A percentile compares a stretch with the other conserved stretches of the same genome.
Evolutionary conservation across 1,140 invertebrate species (phyloP).

Genomic region (Bactericera cockerelli): DNA sequence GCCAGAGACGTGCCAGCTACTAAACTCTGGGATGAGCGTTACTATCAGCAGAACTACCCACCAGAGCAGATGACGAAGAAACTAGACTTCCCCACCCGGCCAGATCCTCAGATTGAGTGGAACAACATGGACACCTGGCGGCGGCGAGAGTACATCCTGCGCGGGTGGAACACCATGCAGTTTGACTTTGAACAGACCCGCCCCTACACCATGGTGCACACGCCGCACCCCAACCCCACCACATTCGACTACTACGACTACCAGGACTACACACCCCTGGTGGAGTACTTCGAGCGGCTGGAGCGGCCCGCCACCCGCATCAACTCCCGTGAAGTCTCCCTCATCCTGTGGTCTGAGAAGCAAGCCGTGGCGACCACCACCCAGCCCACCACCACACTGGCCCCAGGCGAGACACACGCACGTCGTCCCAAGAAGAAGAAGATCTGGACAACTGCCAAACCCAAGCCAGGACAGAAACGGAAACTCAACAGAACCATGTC

Average conservation of each 20-base stretch:
- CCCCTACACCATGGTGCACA: not conserved
- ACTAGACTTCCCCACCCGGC: not conserved
- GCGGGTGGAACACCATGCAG: not conserved
- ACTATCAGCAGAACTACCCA: constrained; percentile 1
- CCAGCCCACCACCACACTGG: not conserved
- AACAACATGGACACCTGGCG: not conserved
- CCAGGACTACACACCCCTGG: not conserved
- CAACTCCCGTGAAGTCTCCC: not conserved
- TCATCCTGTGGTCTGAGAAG: not conserved
- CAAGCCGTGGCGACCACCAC: not conserved
- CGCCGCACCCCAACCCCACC: not conserved
- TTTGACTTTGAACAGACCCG: not conserved
- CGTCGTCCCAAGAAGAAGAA: not conserved
- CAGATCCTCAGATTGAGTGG: not conserved
- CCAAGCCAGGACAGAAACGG: not conserved
- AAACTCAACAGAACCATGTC: not conserved
- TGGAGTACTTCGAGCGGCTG: not conserved
- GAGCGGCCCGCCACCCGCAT: not conserved
- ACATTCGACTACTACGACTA: constrained; percentile 1
- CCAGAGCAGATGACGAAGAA: not conserved
- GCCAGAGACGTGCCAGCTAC: not conserved
- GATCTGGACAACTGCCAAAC: not conserved
- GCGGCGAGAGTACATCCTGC: not conserved
- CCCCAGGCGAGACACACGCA: not conserved
- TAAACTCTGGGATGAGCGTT: not conserved